phyloP scores from a whole-genome alignment of 2,113 vertebrate species.

The Eonycteris spelaea region DNA sequence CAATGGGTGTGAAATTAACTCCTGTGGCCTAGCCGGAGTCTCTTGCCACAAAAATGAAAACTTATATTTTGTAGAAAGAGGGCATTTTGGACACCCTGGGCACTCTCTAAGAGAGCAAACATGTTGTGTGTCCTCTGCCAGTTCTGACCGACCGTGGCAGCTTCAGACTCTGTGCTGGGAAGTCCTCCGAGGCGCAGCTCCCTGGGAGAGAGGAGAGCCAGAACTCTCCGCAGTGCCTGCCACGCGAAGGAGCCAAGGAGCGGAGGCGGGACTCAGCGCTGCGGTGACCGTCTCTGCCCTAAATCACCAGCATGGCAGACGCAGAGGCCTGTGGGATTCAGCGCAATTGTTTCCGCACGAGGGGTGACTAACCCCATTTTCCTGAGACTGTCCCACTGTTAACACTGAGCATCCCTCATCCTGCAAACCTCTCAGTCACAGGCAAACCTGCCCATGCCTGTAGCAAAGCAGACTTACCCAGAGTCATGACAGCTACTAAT shows the following conservation, averaged over 20 bases:
- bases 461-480: neutral
- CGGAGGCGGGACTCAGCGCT: no score
- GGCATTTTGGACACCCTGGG: neutral
- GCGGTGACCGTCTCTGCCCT: neutral
- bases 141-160: neutral
- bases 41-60: neutral
- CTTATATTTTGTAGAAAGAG: neutral
- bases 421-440: neutral
- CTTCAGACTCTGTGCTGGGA: neutral
- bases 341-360: neutral
- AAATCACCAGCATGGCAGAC: neutral
- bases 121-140: neutral
- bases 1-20: neutral
- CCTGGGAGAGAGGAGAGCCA: fast-evolving
- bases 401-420: neutral
- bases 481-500: neutral
- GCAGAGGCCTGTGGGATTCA: neutral
- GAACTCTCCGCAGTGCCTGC: neutral
- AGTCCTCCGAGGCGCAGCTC: neutral
- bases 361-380: neutral
- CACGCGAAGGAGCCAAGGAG: no score
- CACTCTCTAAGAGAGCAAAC: neutral
- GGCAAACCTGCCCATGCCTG: neutral
- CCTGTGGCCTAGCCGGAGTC: neutral
- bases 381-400: neutral